phyloP scores from a whole-genome alignment of 2,797 vertebrate species.

The Sebastes nivosus region DNA sequence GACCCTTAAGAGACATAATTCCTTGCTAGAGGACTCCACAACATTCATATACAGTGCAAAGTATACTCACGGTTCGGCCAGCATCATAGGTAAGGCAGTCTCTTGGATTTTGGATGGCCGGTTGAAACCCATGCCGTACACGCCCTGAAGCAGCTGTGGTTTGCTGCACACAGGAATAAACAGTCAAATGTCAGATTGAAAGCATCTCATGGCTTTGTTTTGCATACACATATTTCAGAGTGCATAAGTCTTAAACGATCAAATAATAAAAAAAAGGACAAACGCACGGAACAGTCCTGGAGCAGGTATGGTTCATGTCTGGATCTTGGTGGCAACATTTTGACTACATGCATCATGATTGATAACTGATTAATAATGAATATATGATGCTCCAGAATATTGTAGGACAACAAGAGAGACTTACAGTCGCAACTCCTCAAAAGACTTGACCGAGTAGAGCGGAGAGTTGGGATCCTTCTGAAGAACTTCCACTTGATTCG shows the following conservation, averaged over 20 bases:
- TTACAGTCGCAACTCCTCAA: slow-evolving; percentile 97
- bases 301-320: background rate
- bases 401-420: slow-evolving; percentile 37
- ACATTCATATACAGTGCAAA: background rate
- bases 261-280: background rate
- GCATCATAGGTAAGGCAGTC: slow-evolving; percentile 97
- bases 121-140: slow-evolving; percentile 99
- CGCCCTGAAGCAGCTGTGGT: slow-evolving; percentile 93
- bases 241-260: background rate
- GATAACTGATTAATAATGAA: background rate
- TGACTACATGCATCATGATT: background rate
- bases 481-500: slow-evolving; percentile 96
- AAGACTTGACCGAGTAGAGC: slow-evolving; percentile 96
- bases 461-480: slow-evolving; percentile 96
- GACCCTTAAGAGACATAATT: background rate
- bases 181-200: background rate
- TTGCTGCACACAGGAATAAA: slow-evolving; percentile 80
- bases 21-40: background rate
- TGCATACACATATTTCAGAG: background rate
- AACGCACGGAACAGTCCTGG: too few species aligned
- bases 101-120: slow-evolving; percentile 98
- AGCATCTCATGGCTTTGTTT: background rate
- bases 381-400: background rate
- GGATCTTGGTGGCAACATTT: background rate
- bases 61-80: slow-evolving; percentile 94